Percentiles rank a stretch among this genome's conserved stretches.
Conservation (phyloP, 2,113 vertebrate genomes). For the Cyprinodon tularosa region DNA sequence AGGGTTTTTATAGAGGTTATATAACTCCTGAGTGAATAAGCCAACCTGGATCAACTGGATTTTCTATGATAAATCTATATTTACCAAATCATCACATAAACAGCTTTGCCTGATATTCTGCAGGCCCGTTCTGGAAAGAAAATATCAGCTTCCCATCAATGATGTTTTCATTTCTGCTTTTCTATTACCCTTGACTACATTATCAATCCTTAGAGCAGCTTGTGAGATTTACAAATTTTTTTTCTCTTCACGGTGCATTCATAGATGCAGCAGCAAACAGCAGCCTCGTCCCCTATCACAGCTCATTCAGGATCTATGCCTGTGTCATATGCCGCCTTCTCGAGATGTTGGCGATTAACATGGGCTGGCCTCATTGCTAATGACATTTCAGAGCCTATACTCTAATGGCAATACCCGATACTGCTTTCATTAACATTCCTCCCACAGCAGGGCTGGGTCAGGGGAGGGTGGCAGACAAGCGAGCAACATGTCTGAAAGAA, state of each 20-base stretch:
- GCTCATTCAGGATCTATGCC: slow-evolving; percentile 50
- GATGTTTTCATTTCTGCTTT: slow-evolving; percentile 25
- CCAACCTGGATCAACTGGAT: slow-evolving; percentile 67
- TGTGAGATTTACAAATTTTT: slow-evolving; percentile 45
- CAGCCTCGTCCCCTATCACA: slow-evolving; percentile 51
- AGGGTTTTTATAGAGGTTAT: slow-evolving; percentile 53
- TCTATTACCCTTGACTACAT: slow-evolving; percentile 50
- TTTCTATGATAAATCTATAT: slow-evolving; percentile 69
- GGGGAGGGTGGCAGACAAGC: slow-evolving; percentile 61
- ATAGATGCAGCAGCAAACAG: slow-evolving; percentile 51
- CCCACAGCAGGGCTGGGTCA: slow-evolving; percentile 45
- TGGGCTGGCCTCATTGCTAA: slow-evolving; percentile 54
- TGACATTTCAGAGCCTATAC: slow-evolving; percentile 58
- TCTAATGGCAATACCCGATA: slow-evolving; percentile 53
- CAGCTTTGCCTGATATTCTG: slow-evolving; percentile 53
- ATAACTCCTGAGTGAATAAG: slow-evolving; percentile 63
- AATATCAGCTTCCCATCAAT: slow-evolving; percentile 58
- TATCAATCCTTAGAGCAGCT: slow-evolving; percentile 65
- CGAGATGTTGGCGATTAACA: slow-evolving; percentile 69
- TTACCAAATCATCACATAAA: slow-evolving; percentile 69
- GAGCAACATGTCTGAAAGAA: slow-evolving; percentile 57
- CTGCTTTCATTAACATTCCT: slow-evolving; percentile 63
- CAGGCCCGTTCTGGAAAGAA: slow-evolving; percentile 56
- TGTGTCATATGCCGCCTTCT: slow-evolving; percentile 62
- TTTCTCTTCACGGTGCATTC: slow-evolving; percentile 52